A percentile compares a stretch with the other conserved stretches of the same genome.
Evolutionary conservation across 1,140 invertebrate species (phyloP).

Genomic region (Probaryconus sp.): DNA sequence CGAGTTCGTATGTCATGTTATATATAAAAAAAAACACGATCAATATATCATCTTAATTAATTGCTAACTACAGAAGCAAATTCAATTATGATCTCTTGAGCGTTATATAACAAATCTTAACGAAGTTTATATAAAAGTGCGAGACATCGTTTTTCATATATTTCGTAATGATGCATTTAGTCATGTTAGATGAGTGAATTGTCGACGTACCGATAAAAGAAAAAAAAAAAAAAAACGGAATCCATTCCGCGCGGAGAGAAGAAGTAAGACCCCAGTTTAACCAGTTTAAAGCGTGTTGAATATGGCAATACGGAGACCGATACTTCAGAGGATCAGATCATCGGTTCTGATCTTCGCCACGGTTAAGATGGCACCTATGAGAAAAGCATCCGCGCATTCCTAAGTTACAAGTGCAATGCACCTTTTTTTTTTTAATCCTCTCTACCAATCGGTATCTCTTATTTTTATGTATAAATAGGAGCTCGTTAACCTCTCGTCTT

Average conservation of each 20-base stretch:
- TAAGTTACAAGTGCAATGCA: constrained; percentile 36
- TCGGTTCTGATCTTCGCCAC: no score
- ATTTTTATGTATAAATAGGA: constrained; percentile 49
- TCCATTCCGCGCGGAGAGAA: constrained; percentile 21
- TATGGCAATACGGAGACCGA: constrained; percentile 35
- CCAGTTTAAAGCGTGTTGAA: constrained; percentile 56
- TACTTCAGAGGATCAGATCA: constrained; percentile 35
- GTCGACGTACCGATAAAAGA: constrained; percentile 4
- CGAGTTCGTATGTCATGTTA: no score
- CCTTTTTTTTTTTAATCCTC: constrained; percentile 39
- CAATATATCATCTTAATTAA: no score
- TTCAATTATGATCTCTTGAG: no score
- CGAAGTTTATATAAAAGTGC: no score
- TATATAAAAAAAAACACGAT: no score
- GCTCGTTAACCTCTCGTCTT: constrained; percentile 26
- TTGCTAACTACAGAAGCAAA: no score
- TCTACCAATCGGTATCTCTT: constrained; percentile 24
- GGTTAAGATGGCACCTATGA: constrained; percentile 53
- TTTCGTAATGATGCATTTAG: constrained; percentile 1
- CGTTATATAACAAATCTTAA: no score
- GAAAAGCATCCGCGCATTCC: constrained; percentile 56
- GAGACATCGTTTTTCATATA: neutral
- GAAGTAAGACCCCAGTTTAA: constrained; percentile 34
- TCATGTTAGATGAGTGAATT: constrained; percentile 11
- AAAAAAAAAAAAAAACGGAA: constrained; percentile 39